Percentiles rank a stretch among this genome's conserved stretches.
Evolutionary conservation across 2,113 vertebrate species (phyloP).

Genomic region (Marmota flaviventris): DNA sequence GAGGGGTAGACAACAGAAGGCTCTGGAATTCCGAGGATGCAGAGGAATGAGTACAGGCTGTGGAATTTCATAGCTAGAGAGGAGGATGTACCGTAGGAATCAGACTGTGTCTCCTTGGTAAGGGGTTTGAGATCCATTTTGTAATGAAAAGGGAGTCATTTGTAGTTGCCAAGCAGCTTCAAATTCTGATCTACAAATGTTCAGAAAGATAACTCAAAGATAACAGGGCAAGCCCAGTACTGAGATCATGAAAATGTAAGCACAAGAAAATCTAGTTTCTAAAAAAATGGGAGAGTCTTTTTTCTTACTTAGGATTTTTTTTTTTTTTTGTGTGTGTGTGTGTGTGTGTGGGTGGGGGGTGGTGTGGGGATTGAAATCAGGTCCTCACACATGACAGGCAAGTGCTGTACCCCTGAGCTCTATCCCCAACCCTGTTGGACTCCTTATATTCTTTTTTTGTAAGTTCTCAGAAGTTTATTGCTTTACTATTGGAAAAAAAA

Average conservation of each 20-base stretch:
- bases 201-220: neutral
- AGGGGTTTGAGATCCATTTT: constrained; percentile 10
- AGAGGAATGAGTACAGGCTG: too few relatives aligned
- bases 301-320: too few relatives aligned
- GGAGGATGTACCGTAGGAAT: neutral
- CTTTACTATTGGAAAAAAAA: constrained; percentile 26
- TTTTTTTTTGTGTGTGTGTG: too few relatives aligned
- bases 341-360: too few relatives aligned
- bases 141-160: neutral
- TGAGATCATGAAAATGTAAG: neutral
- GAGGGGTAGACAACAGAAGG: neutral
- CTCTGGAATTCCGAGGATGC: neutral
- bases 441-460: neutral
- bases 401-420: too few relatives aligned
- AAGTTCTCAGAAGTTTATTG: neutral
- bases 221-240: neutral
- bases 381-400: too few relatives aligned
- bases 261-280: neutral
- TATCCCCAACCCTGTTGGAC: too few relatives aligned
- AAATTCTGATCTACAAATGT: neutral
- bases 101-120: neutral
- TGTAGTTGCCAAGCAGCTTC: neutral
- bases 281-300: neutral
- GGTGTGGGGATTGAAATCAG: too few relatives aligned
- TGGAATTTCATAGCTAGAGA: neutral